A percentile compares a stretch with the other conserved stretches of the same genome.
Conservation (phyloP, 2,113 vertebrate species). For the Osmerus eperlanus region DNA sequence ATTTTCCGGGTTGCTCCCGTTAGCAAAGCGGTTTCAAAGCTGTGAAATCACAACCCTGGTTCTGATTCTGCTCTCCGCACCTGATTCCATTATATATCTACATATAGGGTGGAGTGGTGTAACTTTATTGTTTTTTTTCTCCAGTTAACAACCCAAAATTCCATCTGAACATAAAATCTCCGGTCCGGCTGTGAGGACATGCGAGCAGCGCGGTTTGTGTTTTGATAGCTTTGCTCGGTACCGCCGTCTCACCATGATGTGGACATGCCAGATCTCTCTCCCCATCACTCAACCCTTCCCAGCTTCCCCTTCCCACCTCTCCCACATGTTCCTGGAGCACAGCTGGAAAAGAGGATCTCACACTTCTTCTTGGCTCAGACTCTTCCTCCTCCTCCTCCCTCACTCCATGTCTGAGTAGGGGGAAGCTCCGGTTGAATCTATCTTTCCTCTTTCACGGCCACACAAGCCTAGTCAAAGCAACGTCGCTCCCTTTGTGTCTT, state of each 20-base stretch:
- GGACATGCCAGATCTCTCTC: conserved; percentile 25
- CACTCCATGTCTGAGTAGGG: neutral
- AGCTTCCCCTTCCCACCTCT: neutral
- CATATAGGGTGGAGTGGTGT: too few species aligned
- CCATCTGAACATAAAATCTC: neutral
- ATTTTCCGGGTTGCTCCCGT: too few species aligned
- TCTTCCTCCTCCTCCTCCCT: conserved; percentile 6
- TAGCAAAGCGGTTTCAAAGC: too few species aligned
- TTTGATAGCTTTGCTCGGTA: neutral
- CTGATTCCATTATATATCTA: too few species aligned
- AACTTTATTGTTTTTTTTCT: too few species aligned
- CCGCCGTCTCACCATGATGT: conserved; percentile 2
- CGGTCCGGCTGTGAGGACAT: too few species aligned
- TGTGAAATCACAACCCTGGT: too few species aligned
- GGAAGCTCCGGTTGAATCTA: conserved; percentile 11
- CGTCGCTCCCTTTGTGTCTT: neutral
- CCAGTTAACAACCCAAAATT: too few species aligned
- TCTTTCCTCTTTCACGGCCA: neutral
- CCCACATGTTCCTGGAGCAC: conserved; percentile 24
- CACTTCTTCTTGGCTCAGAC: conserved; percentile 10
- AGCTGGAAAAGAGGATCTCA: conserved; percentile 47
- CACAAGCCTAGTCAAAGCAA: conserved; percentile 21
- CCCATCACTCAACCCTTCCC: conserved; percentile 25
- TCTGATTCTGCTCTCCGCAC: too few species aligned
- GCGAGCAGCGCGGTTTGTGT: neutral